A percentile compares a stretch with the other conserved stretches of the same genome.
Evolutionary conservation across 2,797 vertebrate genomes (phyloP).

Genomic region (Melanotaenia parkinsoni): DNA sequence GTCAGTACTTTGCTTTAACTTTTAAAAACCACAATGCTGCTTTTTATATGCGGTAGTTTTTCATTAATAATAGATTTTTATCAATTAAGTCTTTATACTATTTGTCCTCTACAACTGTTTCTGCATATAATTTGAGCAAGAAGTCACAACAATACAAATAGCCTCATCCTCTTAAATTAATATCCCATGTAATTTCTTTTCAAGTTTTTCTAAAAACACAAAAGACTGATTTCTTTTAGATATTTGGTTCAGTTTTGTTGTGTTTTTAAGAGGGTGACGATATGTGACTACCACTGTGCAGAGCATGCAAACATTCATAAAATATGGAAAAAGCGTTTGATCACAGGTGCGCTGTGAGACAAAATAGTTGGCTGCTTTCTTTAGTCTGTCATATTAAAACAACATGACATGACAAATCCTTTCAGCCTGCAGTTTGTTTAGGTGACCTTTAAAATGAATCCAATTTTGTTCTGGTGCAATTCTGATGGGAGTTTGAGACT

Average conservation of each 20-base stretch:
- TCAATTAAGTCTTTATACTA: background rate
- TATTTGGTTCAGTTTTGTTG: too few species aligned
- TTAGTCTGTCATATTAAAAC: constrained; percentile 14
- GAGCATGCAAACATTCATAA: background rate
- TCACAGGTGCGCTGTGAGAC: background rate
- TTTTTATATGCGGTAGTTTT: constrained; percentile 1
- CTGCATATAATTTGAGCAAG: background rate
- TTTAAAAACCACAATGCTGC: background rate
- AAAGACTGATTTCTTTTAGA: too few species aligned
- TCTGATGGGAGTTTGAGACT: background rate
- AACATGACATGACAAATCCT: constrained; percentile 10
- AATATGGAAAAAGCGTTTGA: background rate
- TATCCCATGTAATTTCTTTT: background rate
- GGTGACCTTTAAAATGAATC: background rate
- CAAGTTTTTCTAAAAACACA: too few species aligned
- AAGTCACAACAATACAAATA: background rate
- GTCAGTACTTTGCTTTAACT: constrained; percentile 1
- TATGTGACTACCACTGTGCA: background rate
- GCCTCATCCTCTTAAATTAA: too few species aligned
- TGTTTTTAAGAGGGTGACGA: too few species aligned
- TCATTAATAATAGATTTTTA: background rate
- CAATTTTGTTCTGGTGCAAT: background rate
- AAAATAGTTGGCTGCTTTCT: background rate
- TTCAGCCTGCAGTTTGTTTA: constrained; percentile 13
- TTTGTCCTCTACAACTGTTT: background rate